phyloP scores from a whole-genome alignment of 2,113 vertebrate species.

The Eurypyga helias region DNA sequence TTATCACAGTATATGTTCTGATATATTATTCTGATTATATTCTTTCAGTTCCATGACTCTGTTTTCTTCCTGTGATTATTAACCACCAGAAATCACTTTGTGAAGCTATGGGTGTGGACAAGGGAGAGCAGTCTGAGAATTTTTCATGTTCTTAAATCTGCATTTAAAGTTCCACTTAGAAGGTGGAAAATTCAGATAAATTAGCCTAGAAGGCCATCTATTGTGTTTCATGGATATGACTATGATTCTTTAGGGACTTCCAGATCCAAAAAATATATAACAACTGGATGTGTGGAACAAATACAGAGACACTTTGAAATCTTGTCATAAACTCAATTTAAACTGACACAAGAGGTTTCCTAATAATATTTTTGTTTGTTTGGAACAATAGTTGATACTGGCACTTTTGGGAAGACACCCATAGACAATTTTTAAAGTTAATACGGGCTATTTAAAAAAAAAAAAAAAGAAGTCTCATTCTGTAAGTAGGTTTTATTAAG shows the following conservation, averaged over 20 bases:
- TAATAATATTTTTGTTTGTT: not conserved
- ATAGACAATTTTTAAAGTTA: too few species aligned
- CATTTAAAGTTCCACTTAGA: not conserved
- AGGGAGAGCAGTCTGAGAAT: not conserved
- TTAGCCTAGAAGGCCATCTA: conserved; percentile 25
- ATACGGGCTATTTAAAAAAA: not conserved
- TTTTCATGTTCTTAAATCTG: not conserved
- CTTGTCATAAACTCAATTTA: not conserved
- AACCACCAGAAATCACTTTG: not conserved
- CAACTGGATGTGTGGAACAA: not conserved
- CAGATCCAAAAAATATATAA: not conserved
- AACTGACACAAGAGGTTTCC: not conserved
- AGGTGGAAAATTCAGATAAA: not conserved
- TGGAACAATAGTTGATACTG: not conserved
- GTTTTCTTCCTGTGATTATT: not conserved
- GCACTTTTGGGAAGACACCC: not conserved
- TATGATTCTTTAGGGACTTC: not conserved
- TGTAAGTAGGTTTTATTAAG: not conserved
- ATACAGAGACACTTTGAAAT: not conserved
- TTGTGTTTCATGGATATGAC: not conserved
- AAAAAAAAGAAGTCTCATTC: not conserved
- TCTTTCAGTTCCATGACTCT: not conserved
- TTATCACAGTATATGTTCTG: not conserved
- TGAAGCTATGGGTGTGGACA: not conserved
- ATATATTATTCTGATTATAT: not conserved